Base-by-base conservation (phyloP, 2,113 vertebrate genomes). In the Epinephelus lanceolatus region DNA sequence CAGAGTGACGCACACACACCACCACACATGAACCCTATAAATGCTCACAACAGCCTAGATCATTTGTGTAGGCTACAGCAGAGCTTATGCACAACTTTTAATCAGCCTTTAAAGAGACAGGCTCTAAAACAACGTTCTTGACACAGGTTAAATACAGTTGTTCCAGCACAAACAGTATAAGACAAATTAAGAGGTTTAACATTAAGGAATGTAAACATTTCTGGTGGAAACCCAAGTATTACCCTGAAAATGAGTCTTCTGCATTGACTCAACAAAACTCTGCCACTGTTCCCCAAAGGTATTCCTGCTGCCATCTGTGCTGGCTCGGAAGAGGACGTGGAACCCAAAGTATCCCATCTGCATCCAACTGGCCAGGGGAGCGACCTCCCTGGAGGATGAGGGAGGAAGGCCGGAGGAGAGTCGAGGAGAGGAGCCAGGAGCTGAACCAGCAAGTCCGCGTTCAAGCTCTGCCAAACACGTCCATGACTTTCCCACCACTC, bases 341-440 rank as follows among this genome's bases (percentile, higher is more conserved):
- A 98, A 97, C 90, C 96, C 96, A 83, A 98, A 98, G 81, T 98
- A 98, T 74, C 97, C 97, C 80, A 97, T 97, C 92, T 97, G 97
- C 74, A 70, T 98, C 84, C 94, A 95, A 60, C 91, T 97, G 60
- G 76, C 92, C 0, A 71, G 81, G 0, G 72, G 83, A 68, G 70
- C 80, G 15, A 83, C 69, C 0, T 0, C 6, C 1, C 95, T 59
- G 86, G 76, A 71, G 83, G 81, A 81, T 55, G 71, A 76, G 6
- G 45, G 27, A 70, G 71, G 69, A 63, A 47, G 14, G 42, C n/a
- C 18, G 7, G 71, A 82, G 82, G 56, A 84, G 71, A 80, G 63
- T 42, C 40, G 1, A 8, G 70, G 21, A 71, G 69, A 53, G 47
- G 73, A 12, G 17, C 51, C 89, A 0, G 72, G 23, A 0, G 76